A percentile compares a stretch with the other conserved stretches of the same genome.
Evolutionary conservation across 1,140 invertebrate species (phyloP).

Genomic region (Tachypleus tridentatus): DNA sequence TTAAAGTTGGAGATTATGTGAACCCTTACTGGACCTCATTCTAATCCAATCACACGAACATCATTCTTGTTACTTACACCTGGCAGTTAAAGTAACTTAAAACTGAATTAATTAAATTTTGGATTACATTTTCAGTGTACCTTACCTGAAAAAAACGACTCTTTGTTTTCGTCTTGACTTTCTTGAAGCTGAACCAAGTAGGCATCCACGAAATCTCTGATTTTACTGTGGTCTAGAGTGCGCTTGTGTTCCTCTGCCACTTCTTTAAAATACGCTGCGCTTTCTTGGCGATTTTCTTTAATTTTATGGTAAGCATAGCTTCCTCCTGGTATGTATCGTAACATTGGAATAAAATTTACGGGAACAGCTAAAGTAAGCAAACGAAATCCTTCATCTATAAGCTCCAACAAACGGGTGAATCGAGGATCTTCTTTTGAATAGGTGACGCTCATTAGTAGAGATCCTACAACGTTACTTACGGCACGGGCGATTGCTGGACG

Average conservation of each 20-base stretch:
- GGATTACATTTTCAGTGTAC: too few species aligned
- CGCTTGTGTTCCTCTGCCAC: conserved; percentile 63
- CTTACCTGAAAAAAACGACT: conserved; percentile 28
- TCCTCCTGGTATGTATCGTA: conserved; percentile 56
- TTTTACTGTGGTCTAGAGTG: conserved; percentile 56
- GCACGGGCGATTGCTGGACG: conserved; percentile 46
- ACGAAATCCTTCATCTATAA: conserved; percentile 79
- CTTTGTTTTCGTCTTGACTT: conserved; percentile 40
- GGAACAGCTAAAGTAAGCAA: conserved; percentile 54
- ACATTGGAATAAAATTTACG: conserved; percentile 53
- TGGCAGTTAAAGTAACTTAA: too few species aligned
- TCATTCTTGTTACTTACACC: too few species aligned
- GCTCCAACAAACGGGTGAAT: conserved; percentile 61
- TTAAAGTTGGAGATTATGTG: too few species aligned
- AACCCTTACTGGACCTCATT: too few species aligned
- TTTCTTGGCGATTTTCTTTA: conserved; percentile 59
- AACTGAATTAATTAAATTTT: too few species aligned
- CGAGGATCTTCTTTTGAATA: conserved; percentile 53
- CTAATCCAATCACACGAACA: too few species aligned
- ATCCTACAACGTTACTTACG: conserved; percentile 83
- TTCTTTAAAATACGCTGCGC: conserved; percentile 67
- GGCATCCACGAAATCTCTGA: conserved; percentile 70
- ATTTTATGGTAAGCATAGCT: conserved; percentile 58
- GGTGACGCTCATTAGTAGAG: conserved; percentile 72
- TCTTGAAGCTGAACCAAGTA: conserved; percentile 77